Evolutionary conservation across 2,888 invertebrate species (phyloP), one percentile per base, ranked within the genome.

Genomic region (Drosophila greeni): DNA sequence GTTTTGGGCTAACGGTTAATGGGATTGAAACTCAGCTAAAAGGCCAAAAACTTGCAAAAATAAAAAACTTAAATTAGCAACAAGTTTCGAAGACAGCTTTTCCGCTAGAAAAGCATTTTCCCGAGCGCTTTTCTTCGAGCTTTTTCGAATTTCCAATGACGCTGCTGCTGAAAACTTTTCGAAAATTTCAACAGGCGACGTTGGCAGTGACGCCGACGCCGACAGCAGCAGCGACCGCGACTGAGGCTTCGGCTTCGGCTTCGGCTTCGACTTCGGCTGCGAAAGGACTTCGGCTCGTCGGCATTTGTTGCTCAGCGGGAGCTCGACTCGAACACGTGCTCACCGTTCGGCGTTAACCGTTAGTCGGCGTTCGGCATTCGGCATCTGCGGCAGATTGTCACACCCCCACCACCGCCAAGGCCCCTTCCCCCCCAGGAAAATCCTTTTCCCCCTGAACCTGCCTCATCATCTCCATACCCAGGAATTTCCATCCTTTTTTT

Each of bases 291-390:
- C 54, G 70, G 70, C 54, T 40, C 51, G 66, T 78, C 80, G 67
- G 80, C 80, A 79, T 82, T 74, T 84, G 80, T 84, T 80, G 84
- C 80, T 76, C 76, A 57, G 70, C 45, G 40, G 64, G 55, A 67
- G 51, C 31, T 49, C 48, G 42, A 56, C 56, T 55, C 57, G 57
- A 76, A 59, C 76, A 78, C 77, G 77, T 78, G 77, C 70, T 69
- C 70, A 52, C 18, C 24, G 49, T 24, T 37, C 34, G 45, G 47
- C 34, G 33, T 45, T 29, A 16, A 26, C 16, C 45, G 48, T 33
- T 43, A 53, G 62, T 37, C 39, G 45, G 42, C 45, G 12, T 12
- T 42, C 42, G 42, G 45, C 49, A 37, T 16, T 69, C 65, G 69
- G 52, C 55, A 37, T 36, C 36, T 40, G 54, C 70, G 74, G 43